Conservation (phyloP, 2,888 invertebrate genomes). For the Plagiodera versicolora region DNA sequence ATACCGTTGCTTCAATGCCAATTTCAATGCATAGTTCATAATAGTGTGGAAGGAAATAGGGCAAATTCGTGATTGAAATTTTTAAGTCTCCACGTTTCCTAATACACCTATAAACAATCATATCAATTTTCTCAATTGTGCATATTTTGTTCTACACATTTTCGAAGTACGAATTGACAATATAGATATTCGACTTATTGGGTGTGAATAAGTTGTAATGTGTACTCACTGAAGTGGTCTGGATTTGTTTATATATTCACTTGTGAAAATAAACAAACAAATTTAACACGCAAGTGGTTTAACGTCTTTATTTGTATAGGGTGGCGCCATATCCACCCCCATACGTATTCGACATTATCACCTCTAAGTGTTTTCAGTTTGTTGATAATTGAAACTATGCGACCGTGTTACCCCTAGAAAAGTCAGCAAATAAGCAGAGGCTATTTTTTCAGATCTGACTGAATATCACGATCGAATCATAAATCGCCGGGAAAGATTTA, state of each 20-base stretch:
- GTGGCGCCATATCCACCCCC: background rate
- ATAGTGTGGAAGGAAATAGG: background rate
- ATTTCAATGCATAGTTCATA: background rate
- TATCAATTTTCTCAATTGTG: no score
- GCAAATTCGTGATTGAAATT: background rate
- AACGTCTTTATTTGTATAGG: background rate
- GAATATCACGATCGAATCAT: background rate
- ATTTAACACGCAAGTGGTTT: no score
- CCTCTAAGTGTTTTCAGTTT: conserved; percentile 1
- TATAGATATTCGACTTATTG: no score
- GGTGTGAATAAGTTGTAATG: no score
- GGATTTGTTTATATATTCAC: no score
- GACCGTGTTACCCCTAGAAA: background rate
- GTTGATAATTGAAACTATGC: background rate
- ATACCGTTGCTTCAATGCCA: background rate
- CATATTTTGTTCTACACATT: no score
- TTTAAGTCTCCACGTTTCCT: no score
- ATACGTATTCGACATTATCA: background rate
- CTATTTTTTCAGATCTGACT: background rate
- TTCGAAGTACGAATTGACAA: no score
- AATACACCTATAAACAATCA: no score
- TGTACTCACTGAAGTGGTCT: no score
- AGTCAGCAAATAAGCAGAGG: no score
- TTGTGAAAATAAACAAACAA: no score
- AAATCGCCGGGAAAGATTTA: background rate